Percentiles rank a stretch among this genome's conserved stretches.
These are phyloP conservation scores for Stomatorhinus walkeri DNA, from an alignment of 2,797 vertebrate genomes.

Conservation along the genomic window DNA sequence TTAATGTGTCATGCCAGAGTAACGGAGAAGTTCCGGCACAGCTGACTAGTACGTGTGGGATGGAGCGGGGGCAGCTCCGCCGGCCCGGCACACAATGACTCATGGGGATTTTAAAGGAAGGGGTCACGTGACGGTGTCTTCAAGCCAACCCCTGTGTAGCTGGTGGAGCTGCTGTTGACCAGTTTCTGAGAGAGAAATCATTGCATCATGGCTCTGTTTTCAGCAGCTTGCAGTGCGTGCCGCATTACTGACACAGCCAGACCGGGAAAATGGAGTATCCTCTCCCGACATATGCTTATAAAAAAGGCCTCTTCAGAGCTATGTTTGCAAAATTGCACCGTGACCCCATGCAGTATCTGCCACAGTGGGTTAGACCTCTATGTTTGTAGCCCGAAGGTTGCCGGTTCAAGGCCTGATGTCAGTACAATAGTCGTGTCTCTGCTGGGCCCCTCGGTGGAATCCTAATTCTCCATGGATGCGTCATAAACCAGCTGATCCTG, in stretches of 20 bases:
- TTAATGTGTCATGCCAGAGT: background rate
- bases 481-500: background rate
- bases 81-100: background rate
- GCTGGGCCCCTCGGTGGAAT: background rate
- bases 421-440: background rate
- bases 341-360: background rate
- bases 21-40: background rate
- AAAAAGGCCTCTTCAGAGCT: background rate
- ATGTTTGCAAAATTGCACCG: background rate
- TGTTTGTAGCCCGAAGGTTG: background rate
- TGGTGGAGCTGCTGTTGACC: background rate
- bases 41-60: background rate
- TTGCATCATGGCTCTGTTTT: background rate
- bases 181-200: background rate
- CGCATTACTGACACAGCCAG: background rate
- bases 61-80: background rate
- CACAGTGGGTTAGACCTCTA: background rate
- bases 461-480: background rate
- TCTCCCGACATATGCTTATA: background rate
- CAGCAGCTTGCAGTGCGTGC: background rate
- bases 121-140: background rate
- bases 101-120: background rate
- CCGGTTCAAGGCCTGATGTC: background rate
- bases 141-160: background rate
- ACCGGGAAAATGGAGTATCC: background rate